Evolutionary conservation across 2,888 invertebrate species (phyloP), one percentile per base, ranked within the genome.

Genomic region (Eupithecia abbreviata): DNA sequence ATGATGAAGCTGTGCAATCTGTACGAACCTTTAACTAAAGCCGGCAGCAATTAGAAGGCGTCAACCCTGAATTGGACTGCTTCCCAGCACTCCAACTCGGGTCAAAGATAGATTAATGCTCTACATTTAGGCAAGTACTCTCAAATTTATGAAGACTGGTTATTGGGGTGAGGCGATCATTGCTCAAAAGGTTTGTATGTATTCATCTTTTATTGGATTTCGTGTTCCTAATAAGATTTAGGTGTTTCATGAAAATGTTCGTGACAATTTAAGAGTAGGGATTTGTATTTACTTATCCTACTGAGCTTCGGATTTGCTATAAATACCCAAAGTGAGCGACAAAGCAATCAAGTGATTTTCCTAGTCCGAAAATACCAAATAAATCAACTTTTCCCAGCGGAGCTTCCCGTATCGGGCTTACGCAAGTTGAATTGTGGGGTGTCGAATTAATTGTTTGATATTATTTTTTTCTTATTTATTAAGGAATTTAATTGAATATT

Each of bases 21-120:
- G 42, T 42, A 5, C 30, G 4, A 66, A 66, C 74, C 82, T 85
- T 83, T 80, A 84, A 83, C 78, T 42, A 82, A 85, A 84, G 84
- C 78, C 79, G 80, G 76, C 75, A 75, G 77, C 62, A 65, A 83
- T 81, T 84, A 4, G 83, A 82, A 85, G 84, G 80, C 82, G 82
- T 82, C 80, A 81, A 81, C 80, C 83, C 85, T 84, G 83, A 80
- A 79, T 80, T 76, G 70, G 79, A 80, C 62, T 72, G 75, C 78
- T 77, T 81, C 78, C 81, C 73, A 81, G 81, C 80, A 83, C 70
- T 80, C 78, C 67, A 18, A 79, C 78, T 65, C 76, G 74, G 85
- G 83, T 86, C 85, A 84, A 82, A 82, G 83, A 83, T 85, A 79
- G 80, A 81, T 82, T 82, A 80, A 80, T 80, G 76, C 51, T 76